Percentiles rank a stretch among this genome's conserved stretches.
phyloP scores from a whole-genome alignment of 2,888 invertebrate genomes.

The Charanyca ferruginea region DNA sequence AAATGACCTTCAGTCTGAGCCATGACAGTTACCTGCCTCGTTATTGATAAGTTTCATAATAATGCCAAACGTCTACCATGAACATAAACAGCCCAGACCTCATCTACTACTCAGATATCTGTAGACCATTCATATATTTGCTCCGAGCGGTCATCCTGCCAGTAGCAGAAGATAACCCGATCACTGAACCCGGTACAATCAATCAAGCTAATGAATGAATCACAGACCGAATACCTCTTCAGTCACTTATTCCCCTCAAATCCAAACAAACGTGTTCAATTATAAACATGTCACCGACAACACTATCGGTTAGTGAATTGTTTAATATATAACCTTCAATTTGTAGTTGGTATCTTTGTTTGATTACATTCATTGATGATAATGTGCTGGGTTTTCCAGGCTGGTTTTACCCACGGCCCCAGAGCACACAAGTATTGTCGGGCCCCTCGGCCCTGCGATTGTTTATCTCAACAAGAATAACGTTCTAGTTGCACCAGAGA shows the following conservation, averaged over 20 bases:
- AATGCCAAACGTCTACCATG: no score
- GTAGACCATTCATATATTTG: conserved; percentile 2
- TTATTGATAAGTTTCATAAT: background rate
- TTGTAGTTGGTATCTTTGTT: conserved; percentile 34
- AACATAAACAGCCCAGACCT: background rate
- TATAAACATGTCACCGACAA: conserved; percentile 4
- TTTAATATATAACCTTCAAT: conserved; percentile 30
- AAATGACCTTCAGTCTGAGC: background rate
- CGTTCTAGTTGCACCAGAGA: conserved; percentile 13
- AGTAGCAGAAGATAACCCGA: background rate
- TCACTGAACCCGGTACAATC: background rate
- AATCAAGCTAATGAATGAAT: background rate
- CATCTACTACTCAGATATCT: background rate
- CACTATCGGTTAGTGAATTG: conserved; percentile 16
- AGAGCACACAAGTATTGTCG: background rate
- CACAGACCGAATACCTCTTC: background rate
- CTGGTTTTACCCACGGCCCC: conserved; percentile 42
- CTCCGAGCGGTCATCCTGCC: background rate
- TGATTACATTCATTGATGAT: conserved; percentile 44
- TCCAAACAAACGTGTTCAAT: conserved; percentile 2
- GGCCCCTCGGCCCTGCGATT: conserved; percentile 41
- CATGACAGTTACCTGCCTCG: background rate
- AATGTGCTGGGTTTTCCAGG: conserved; percentile 47
- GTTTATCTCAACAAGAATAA: conserved; percentile 42
- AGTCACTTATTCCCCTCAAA: background rate